Percentiles rank a stretch among this genome's conserved stretches.
These are phyloP conservation scores for Adineta ricciae DNA, from an alignment of 2,888 invertebrate species.

Conservation along the genomic window DNA sequence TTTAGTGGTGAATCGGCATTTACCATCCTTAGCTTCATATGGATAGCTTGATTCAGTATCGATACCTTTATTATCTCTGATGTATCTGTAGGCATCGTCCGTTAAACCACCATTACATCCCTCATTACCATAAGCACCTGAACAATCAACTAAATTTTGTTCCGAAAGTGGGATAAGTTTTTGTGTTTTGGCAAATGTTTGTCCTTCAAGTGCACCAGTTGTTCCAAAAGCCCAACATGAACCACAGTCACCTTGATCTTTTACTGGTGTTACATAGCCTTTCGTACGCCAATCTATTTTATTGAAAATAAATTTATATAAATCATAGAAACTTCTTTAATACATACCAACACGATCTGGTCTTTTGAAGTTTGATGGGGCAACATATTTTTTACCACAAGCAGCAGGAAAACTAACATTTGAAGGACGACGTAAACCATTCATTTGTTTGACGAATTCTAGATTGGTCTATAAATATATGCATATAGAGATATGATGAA, in stretches of 20 bases:
- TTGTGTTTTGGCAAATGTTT: too few species aligned
- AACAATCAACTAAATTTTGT: too few species aligned
- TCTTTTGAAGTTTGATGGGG: constrained; percentile 35
- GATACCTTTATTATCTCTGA: constrained; percentile 35
- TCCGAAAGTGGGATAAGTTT: too few species aligned
- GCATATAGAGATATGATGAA: constrained; percentile 27
- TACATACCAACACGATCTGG: constrained; percentile 34
- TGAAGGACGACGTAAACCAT: background rate
- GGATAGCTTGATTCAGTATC: constrained; percentile 48
- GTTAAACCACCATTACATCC: constrained; percentile 68
- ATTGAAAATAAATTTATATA: too few species aligned
- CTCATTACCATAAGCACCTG: constrained; percentile 64
- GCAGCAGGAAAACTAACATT: too few species aligned
- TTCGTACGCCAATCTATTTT: constrained; percentile 35
- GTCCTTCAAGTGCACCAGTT: too few species aligned
- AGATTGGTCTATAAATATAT: background rate
- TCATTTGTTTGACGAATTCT: background rate
- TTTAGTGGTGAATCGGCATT: constrained; percentile 34
- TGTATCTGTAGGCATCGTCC: constrained; percentile 36
- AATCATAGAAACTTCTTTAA: too few species aligned
- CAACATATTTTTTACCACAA: background rate
- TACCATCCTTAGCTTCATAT: constrained; percentile 30
- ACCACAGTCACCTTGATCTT: too few species aligned
- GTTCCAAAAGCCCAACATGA: too few species aligned
- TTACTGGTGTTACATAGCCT: too few species aligned